Evolutionary conservation across 2,113 vertebrate genomes (phyloP), one percentile per base, ranked within the genome.

Genomic region (Chionomys nivalis): DNA sequence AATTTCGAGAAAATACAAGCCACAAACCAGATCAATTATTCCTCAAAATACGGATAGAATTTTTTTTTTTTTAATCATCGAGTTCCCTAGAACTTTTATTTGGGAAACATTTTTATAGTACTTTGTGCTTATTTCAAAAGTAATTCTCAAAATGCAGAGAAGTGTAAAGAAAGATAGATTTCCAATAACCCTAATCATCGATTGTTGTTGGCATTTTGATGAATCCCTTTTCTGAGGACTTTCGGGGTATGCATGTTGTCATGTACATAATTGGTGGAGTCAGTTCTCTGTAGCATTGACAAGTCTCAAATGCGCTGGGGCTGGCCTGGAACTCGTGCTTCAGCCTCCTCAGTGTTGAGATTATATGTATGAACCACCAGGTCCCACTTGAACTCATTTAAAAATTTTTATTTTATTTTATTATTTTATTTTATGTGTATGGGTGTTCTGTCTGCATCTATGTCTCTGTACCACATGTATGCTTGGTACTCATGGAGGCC

Each of bases 51-150:
- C 39, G 33, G 44, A 19, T 58, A 76, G 65, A 52, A 65, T 83
- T 55, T 75, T 49, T n/a, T 82, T 49, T n/a, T 55, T 58, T 33
- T 49, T 3, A n/a, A 88, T 24, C 68, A 75, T 36, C 11, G 61
- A 9, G 11, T 49, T 61, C 26, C 73, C 39, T 82, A 63, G 61
- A 63, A 55, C 47, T 36, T 76, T 76, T 47, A 44, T 58, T 91
- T 88, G 44, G 8, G 1, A 92, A 55, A 49, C 52, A 55, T 33
- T 65, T 65, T 82, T 39, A 66, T 47, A 66, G 81, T 66, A 55
- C 73, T 77, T 49, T 88, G 19, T 96, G 3, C 49, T 95, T 94
- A 90, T 79, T 91, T 90, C 21, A 63, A 89, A 55, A 91, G 66
- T 58, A 87, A 91, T 31, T 92, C 44, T 87, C 10, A 66, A 73